Evolutionary conservation across 1,140 invertebrate genomes (phyloP), one percentile per base, ranked within the genome.

Genomic region (Vanessa tameamea): DNA sequence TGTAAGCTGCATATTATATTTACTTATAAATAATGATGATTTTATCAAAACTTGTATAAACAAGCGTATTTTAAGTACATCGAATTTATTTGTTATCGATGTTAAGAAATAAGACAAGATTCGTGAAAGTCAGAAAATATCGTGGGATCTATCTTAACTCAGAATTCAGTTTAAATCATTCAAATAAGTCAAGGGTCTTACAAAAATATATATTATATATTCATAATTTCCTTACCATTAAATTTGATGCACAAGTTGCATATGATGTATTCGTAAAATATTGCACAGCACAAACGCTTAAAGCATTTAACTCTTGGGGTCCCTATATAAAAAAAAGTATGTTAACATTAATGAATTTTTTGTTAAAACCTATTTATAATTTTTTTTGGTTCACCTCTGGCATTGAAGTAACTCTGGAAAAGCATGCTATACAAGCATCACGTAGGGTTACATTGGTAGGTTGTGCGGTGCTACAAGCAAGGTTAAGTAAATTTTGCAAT

Each of bases 391-490:
- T 47, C 61, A 93, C 93, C 85, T 93, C 90, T 16, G 88, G 83
- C 85, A 93, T 87, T 31, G 90, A 85, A 59, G 92, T 93, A 20
- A 93, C 93, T 79, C 87, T 78, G 47, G 90, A 85, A 81, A 94
- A 94, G 80, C 93, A 94, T 72, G 89, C 87, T 68, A 94, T 93
- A 68, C 93, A 94, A 37, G 86, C 88, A 84, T 94, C 93, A 70
- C 93, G 88, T 47, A 86, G 65, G 55, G 93, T 93, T 6, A 92
- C 89, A 80, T 93, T 93, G 8, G 90, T 90, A 31, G 92, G 89
- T 79, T 94, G 93, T 14, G 93, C 93, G 47, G 92, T 93, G 73
- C 93, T 94, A 77, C 93, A 94, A 43, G 93, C 90, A n/a, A 94
- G 73, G 78, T 93, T 94, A 4, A 94, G 76, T 65, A 94, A 84